These are phyloP conservation scores for Parasteatoda lunata DNA, from an alignment of 2,888 invertebrate genomes.

Conservation along the genomic window DNA sequence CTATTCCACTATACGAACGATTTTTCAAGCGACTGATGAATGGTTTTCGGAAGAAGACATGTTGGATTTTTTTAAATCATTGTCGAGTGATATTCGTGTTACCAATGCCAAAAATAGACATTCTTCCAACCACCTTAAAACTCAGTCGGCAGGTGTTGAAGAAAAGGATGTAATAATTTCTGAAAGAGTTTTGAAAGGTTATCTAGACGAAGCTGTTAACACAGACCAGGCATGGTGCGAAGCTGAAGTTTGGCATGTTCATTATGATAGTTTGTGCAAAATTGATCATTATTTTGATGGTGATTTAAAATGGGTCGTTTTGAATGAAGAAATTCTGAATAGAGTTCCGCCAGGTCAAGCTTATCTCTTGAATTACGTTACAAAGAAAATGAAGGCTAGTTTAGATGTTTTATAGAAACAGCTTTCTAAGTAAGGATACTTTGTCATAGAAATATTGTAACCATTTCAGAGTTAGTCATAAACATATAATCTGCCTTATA, in stretches of 20 bases:
- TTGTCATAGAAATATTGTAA: no score
- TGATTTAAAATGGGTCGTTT: conserved; percentile 1
- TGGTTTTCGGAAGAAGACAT: conserved; percentile 24
- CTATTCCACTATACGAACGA: conserved; percentile 13
- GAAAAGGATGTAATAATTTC: background rate
- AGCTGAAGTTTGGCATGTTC: conserved; percentile 71
- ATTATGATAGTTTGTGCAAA: conserved; percentile 55
- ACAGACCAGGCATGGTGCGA: conserved; percentile 72
- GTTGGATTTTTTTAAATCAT: conserved; percentile 33
- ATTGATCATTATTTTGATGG: conserved; percentile 40
- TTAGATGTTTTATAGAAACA: conserved; percentile 21
- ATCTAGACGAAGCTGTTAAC: conserved; percentile 74
- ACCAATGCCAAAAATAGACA: no score
- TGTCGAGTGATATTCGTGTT: background rate
- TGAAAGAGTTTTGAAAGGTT: conserved; percentile 70
- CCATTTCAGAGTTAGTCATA: no score
- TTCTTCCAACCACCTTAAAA: no score
- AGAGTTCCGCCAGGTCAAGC: conserved; percentile 37
- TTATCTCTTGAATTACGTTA: conserved; percentile 15
- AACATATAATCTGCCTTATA: no score
- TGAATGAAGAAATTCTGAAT: conserved; percentile 30
- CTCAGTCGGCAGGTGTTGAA: background rate
- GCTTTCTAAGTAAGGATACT: no score
- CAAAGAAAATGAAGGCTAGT: conserved; percentile 35
- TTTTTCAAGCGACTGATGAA: conserved; percentile 1